phyloP scores from a whole-genome alignment of 2,888 invertebrate genomes.

The Apodemia zela region DNA sequence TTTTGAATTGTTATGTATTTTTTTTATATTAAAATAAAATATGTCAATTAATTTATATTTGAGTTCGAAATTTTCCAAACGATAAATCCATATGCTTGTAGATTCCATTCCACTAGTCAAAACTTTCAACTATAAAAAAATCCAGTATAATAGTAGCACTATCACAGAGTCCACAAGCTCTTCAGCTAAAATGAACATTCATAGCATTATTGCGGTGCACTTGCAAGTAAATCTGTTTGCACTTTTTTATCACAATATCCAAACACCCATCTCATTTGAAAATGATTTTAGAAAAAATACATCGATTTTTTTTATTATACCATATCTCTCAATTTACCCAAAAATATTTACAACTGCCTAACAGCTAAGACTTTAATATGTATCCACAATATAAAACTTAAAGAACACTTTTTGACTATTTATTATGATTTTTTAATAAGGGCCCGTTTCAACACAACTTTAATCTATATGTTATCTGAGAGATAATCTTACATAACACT shows the following conservation, averaged over 20 bases:
- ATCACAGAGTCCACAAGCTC: neutral
- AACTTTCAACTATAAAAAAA: too few species aligned
- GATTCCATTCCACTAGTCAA: too few species aligned
- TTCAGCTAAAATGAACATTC: conserved; percentile 6
- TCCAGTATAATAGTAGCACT: neutral
- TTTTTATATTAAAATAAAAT: too few species aligned
- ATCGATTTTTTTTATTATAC: conserved; percentile 36
- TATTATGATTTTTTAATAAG: conserved; percentile 21
- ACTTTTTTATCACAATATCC: conserved; percentile 41
- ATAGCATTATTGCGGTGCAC: conserved; percentile 12
- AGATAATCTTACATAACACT: too few species aligned
- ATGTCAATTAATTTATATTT: too few species aligned
- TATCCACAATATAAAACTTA: conserved; percentile 27
- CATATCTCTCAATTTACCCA: conserved; percentile 34
- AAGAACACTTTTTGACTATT: conserved; percentile 54
- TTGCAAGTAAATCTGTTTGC: conserved; percentile 31
- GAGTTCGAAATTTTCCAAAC: too few species aligned
- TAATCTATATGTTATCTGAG: too few species aligned
- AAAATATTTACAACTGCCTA: conserved; percentile 52
- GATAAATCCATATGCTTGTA: too few species aligned
- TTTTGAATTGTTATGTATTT: too few species aligned
- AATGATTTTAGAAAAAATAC: conserved; percentile 49
- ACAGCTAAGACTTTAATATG: conserved; percentile 27
- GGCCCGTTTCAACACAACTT: neutral
- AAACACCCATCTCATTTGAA: conserved; percentile 39